Evolutionary conservation across 1,140 invertebrate species (phyloP), one percentile per base, ranked within the genome.

Genomic region (Drosophila mayri): DNA sequence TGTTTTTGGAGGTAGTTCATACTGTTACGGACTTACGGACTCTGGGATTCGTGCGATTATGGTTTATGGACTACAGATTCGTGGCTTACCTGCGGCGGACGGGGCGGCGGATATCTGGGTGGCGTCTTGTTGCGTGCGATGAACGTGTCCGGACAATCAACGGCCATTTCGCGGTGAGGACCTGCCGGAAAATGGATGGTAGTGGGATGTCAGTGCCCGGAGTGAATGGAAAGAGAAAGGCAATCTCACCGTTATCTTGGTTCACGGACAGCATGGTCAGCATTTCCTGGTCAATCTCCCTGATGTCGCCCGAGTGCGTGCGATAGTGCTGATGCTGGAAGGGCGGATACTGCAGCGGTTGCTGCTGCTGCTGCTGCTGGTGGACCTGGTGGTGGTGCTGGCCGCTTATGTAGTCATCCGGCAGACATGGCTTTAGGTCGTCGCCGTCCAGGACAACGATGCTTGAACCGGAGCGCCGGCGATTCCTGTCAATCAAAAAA

Each of bases 121-220:
- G 96, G 97, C 70, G 96, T 98, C 94, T 98, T 99, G 93, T 97
- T 97, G 93, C 96, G 95, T 77, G 95, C 97, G 79, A 99, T 96
- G 94, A 99, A 99, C 88, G 96, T 96, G 91, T 99, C 98, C 86
- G 99, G 99, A 73, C 99, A 98, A 94, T 99, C 99, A 91, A 99
- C 98, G 87, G 99, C 97, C 97, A 99, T 98, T 95, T 99, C 99
- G 91, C 97, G 95, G 94, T 97, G 97, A 90, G 97, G 96, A 93
- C 96, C 95, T 95, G 54, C 25, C 60, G 93, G 93, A 93, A 37
- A 25, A 41, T 11, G 41, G 6, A 32, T 20, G 12, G 25, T n/a
- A 35, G 37, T 28, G 43, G 43, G 6, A 37, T 20, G 41, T 30
- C 11, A 30, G 54, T 35, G 28, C 6, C 16, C 22, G 18, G 2